Evolutionary conservation across 1,140 invertebrate genomes (phyloP), one percentile per base, ranked within the genome.

Genomic region (Temnothorax longispinosus): DNA sequence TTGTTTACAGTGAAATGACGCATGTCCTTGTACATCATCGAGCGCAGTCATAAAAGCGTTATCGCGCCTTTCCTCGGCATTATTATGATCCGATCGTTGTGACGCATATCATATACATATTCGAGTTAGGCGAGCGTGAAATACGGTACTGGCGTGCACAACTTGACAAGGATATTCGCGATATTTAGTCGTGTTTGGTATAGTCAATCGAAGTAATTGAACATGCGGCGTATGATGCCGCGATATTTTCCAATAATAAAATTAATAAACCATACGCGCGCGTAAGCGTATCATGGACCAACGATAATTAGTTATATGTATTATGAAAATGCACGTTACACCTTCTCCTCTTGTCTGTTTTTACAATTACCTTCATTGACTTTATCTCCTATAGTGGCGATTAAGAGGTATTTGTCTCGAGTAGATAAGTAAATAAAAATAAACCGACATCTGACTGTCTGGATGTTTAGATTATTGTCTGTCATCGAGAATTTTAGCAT

Each of bases 61-160:
- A 78, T 35, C 44, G 58, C 44, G 44, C 44, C 10, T 44, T n/a
- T 32, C 7, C 38, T 15, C 44, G 27, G 15, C 11, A 47, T 78
- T 78, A 65, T 78, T 78, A 11, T 35, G 27, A 77, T 60, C 41
- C 58, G 8, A 50, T 77, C 38, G 54, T 47, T 77, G 32, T 27
- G 18, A 50, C 44, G 76, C 76, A 50, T 65, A 62, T 44, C 72
- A 21, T 58, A 32, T 41, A 41, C 6, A 41, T 18, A 44, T 74
- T 74, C n/a, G 35, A 78, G 18, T 78, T 78, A 78, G 21, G 41
- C 5, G 75, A 44, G 75, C 75, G 56, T 77, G 44, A 78, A 78
- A 52, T 38, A 52, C 60, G 60, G n/a, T 67, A 52, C 67, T 50
- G 44, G 32, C 76, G 47, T 41, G n/a, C 27, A 41, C 60, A 78